Evolutionary conservation across 2,797 vertebrate species (phyloP), one percentile per base, ranked within the genome.

Genomic region (Strix occidentalis): DNA sequence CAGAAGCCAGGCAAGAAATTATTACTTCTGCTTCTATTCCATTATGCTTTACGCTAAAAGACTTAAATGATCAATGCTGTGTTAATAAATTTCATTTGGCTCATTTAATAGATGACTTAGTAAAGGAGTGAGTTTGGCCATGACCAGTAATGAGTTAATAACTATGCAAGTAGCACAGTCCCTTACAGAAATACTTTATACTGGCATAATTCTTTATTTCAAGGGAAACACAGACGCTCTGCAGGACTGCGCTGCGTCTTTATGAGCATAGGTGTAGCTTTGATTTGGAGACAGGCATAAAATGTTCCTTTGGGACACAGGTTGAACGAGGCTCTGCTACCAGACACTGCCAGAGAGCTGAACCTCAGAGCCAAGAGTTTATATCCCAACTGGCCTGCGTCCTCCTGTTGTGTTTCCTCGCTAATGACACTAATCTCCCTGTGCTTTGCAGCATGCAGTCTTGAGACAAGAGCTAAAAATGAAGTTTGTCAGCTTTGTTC

Each of bases 31-130:
- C 71, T 91, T 80, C 84, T 85, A 41, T 96, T 93, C 90, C 88
- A 86, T 91, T 90, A 75, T 75, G 83, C 87, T 90, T 91, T 81
- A 61, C 95, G 92, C 96, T 95, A 84, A 95, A 95, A 90, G 95
- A 96, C 94, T 93, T 85, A 78, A 91, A 93, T 95, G 95, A 95
- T 95, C 93, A 94, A 88, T 89, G 95, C 95, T 20, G 50, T 91
- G 94, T 96, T 96, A 95, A 96, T 96, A 94, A 96, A 95, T 97
- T 88, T 94, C 91, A 86, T 93, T 88, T 95, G 95, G 83, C 93
- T 97, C 94, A 95, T 95, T 96, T 95, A 97, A 95, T 64, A 95
- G 91, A 95, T 90, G 95, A 94, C 95, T 96, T 97, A 78, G 95
- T 78, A 58, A 90, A 90, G 72, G 84, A 95, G 94, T 57, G 93